These are phyloP conservation scores for Drosophila elegans DNA, from an alignment of 1,140 invertebrate species.

Conservation along the genomic window DNA sequence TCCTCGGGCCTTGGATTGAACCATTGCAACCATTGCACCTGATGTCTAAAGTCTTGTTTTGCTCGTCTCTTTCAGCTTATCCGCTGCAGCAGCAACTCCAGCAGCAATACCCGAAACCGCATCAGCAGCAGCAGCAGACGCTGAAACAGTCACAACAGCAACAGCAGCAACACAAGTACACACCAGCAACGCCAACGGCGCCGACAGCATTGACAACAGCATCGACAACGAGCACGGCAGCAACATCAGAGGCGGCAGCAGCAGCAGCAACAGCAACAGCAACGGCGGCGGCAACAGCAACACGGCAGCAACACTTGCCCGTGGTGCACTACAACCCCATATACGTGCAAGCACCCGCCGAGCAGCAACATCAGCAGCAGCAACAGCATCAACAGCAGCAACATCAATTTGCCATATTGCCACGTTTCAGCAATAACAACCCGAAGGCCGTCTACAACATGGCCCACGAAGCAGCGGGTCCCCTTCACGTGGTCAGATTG, in stretches of 20 bases:
- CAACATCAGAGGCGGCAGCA: constrained; percentile 24
- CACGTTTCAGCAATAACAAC: constrained; percentile 77
- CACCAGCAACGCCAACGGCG: constrained; percentile 41
- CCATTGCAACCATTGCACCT: neutral
- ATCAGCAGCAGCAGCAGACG: constrained; percentile 41
- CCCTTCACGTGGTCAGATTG: constrained; percentile 71
- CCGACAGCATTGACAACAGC: constrained; percentile 48
- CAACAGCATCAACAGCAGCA: constrained; percentile 60
- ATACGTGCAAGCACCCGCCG: constrained; percentile 62
- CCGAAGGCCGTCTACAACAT: constrained; percentile 63
- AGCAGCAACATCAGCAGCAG: constrained; percentile 46
- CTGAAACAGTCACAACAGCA: constrained; percentile 44
- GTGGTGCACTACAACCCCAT: constrained; percentile 76
- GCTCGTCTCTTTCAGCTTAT: constrained; percentile 55
- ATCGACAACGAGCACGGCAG: constrained; percentile 27
- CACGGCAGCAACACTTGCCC: constrained; percentile 56
- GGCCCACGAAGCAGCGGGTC: constrained; percentile 57
- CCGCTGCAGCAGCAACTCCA: constrained; percentile 55
- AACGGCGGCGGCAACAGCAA: constrained; percentile 21
- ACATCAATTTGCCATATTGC: constrained; percentile 75
- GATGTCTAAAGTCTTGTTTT: constrained; percentile 15
- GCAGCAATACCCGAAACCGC: constrained; percentile 20
- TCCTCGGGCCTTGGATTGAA: constrained; percentile 1
- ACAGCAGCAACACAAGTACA: constrained; percentile 51
- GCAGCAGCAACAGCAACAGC: constrained; percentile 37